Evolutionary conservation across 2,113 vertebrate genomes (phyloP).

Genomic region (Reinhardtius hippoglossoides): DNA sequence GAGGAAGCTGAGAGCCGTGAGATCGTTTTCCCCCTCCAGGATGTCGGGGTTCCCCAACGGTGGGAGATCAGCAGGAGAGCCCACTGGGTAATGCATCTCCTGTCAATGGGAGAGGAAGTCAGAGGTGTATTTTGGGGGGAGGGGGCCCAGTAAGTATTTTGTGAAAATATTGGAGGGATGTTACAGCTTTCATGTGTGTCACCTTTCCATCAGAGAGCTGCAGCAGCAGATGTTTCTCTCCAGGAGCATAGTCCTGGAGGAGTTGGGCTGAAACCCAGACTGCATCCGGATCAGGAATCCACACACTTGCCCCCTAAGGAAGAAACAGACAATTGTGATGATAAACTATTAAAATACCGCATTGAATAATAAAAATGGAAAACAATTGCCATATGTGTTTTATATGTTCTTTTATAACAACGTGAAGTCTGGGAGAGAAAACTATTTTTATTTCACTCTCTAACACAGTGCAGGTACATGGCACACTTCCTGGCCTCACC

Average conservation of each 20-base stretch:
- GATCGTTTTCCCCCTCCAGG: conserved; percentile 81
- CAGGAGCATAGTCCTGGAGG: conserved; percentile 75
- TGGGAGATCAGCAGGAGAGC: conserved; percentile 70
- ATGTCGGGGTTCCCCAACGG: conserved; percentile 84
- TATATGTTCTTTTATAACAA: too few relatives aligned
- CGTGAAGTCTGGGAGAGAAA: neutral
- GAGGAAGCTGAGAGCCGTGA: conserved; percentile 84
- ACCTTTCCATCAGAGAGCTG: conserved; percentile 80
- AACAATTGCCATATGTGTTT: neutral
- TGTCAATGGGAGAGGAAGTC: conserved; percentile 30
- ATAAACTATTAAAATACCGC: neutral
- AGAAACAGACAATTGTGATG: neutral
- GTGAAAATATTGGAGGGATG: neutral
- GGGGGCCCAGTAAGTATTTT: neutral
- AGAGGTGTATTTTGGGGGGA: neutral
- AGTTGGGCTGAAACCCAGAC: conserved; percentile 84
- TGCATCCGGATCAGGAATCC: conserved; percentile 81
- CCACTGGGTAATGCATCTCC: conserved; percentile 68
- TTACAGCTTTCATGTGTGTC: neutral
- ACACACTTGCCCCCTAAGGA: conserved; percentile 81
- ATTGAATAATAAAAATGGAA: neutral
- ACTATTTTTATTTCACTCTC: conserved; percentile 13
- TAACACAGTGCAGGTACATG: conserved; percentile 13
- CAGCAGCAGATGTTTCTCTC: conserved; percentile 71
- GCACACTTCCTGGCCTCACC: conserved; percentile 45